Conservation (phyloP, 2,888 invertebrate genomes). For the Dendrolimus pini region DNA sequence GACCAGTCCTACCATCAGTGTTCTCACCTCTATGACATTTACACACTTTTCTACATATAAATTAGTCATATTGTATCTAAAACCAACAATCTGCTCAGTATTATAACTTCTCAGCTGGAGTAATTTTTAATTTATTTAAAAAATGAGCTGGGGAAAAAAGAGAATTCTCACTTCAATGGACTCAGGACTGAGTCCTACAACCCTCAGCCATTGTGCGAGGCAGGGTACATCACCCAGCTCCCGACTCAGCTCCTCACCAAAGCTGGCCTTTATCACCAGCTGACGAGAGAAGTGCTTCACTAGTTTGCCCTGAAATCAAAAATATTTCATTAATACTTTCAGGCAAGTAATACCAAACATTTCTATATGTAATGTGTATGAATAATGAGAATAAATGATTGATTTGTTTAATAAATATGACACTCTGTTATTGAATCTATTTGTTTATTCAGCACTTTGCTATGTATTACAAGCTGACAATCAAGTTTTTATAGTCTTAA, state of each 20-base stretch:
- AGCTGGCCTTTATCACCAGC: constrained; percentile 89
- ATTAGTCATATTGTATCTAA: no score
- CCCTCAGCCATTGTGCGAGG: constrained; percentile 92
- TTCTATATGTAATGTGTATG: not conserved
- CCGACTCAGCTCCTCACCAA: constrained; percentile 79
- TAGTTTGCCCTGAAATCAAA: constrained; percentile 86
- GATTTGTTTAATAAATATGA: constrained; percentile 19
- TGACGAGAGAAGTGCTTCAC: constrained; percentile 95
- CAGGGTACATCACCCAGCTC: constrained; percentile 86
- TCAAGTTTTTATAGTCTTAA: not conserved
- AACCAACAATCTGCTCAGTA: no score
- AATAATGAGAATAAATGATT: constrained; percentile 2
- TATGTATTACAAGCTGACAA: not conserved
- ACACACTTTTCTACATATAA: no score
- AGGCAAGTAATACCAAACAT: not conserved
- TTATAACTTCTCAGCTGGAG: no score
- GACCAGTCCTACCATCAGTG: no score
- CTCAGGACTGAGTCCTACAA: constrained; percentile 88
- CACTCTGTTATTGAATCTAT: constrained; percentile 2
- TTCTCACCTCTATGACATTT: no score
- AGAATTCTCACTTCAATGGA: constrained; percentile 72
- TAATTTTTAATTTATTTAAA: no score
- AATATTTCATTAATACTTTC: constrained; percentile 4
- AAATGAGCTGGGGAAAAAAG: not conserved
- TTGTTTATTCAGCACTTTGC: not conserved